Evolutionary conservation across 2,888 invertebrate species (phyloP).

Genomic region (Tenthredo scrophulariae): DNA sequence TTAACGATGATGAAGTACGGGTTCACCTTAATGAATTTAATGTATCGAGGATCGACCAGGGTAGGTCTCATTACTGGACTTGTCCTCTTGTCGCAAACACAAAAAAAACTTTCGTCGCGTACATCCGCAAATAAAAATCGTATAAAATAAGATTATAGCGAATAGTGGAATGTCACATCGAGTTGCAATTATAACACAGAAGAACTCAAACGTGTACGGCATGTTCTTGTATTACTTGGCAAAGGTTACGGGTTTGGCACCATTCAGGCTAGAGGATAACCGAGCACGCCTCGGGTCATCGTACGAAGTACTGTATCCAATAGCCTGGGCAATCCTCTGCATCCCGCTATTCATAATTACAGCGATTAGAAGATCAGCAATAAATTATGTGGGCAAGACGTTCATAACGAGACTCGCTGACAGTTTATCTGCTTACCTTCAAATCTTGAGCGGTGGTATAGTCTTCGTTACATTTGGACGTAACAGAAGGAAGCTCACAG

Average conservation of each 20-base stretch:
- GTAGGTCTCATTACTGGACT: not conserved
- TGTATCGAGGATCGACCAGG: not conserved
- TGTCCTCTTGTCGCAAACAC: not conserved
- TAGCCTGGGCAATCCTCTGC: not conserved
- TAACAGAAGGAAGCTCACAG: not conserved
- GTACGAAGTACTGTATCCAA: not conserved
- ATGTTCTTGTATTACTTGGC: conserved; percentile 20
- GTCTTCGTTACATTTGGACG: not conserved
- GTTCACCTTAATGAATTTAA: not conserved
- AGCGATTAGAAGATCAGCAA: not conserved
- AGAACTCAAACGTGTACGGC: not conserved
- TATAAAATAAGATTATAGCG: not conserved
- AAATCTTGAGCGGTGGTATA: not conserved
- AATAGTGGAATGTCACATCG: not conserved
- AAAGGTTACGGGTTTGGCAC: not conserved
- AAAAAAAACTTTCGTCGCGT: not conserved
- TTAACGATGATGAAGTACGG: not conserved
- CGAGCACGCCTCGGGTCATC: not conserved
- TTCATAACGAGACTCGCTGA: not conserved
- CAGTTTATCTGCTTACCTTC: not conserved
- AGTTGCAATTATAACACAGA: not conserved
- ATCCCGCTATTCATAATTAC: not conserved
- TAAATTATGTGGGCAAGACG: not conserved
- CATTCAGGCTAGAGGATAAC: not conserved
- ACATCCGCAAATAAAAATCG: not conserved